Evolutionary conservation across 2,797 vertebrate genomes (phyloP).

Genomic region (Morus bassanus): DNA sequence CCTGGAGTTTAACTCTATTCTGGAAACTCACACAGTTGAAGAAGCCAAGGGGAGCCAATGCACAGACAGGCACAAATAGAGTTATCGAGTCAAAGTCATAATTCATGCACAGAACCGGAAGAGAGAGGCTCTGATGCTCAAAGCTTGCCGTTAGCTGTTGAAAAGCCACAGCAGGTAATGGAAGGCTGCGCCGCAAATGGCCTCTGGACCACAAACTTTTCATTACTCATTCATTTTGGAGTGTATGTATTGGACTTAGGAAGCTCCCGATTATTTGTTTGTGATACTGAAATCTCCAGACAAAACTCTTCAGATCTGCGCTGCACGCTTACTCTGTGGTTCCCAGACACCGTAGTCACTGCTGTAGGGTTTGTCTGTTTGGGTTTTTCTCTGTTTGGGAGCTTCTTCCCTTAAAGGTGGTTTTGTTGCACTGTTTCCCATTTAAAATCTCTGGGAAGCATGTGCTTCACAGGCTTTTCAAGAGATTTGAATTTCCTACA

Average conservation of each 20-base stretch:
- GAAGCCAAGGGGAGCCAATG: constrained; percentile 56
- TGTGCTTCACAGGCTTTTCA: not conserved
- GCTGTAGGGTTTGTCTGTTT: not conserved
- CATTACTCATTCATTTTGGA: not conserved
- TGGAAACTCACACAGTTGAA: constrained; percentile 1
- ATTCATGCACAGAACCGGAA: constrained; percentile 59
- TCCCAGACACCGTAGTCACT: not conserved
- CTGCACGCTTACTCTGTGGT: not conserved
- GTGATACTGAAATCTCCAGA: not conserved
- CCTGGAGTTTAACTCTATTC: not conserved
- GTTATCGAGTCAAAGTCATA: constrained; percentile 4
- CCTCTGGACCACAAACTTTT: not conserved
- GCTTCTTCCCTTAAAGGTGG: not conserved
- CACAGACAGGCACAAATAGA: constrained; percentile 47
- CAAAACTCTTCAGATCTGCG: not conserved
- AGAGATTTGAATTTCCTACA: not conserved
- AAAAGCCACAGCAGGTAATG: constrained; percentile 48
- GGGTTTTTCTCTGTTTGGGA: not conserved
- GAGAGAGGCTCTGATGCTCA: constrained; percentile 51
- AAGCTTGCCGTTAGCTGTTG: constrained; percentile 36
- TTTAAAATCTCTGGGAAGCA: not conserved
- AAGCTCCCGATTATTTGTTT: not conserved
- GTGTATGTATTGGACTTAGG: not conserved
- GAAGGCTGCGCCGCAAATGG: not conserved
- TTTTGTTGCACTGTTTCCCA: not conserved